Conservation (phyloP, 2,888 invertebrate species). For the Drosophila paucipuncta region DNA sequence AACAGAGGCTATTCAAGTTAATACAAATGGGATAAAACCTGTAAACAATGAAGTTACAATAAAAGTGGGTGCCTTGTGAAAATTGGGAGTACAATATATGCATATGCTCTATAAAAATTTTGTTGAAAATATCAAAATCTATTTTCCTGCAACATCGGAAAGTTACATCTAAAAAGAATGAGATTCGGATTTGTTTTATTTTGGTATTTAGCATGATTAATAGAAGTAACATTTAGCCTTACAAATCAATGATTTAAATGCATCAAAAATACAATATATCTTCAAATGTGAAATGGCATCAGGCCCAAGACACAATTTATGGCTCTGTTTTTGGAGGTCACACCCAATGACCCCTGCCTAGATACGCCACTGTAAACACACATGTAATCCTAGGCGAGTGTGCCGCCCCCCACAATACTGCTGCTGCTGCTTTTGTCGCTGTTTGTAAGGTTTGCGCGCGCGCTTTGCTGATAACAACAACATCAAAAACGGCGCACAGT, state of each 20-base stretch:
- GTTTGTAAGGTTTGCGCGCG: constrained; percentile 42
- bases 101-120: background rate
- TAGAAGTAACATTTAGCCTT: background rate
- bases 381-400: constrained; percentile 7
- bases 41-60: background rate
- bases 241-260: background rate
- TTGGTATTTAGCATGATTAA: background rate
- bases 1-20: too few relatives aligned
- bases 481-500: constrained; percentile 46
- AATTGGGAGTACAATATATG: background rate
- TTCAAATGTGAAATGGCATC: background rate
- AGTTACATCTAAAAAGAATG: background rate
- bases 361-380: constrained; percentile 4
- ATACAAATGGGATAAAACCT: background rate
- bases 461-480: constrained; percentile 53
- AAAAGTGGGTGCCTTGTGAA: background rate
- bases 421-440: constrained; percentile 21
- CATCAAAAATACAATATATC: background rate
- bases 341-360: background rate
- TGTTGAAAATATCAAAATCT: background rate
- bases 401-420: constrained; percentile 28
- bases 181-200: background rate
- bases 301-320: background rate
- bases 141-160: background rate
- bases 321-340: background rate